These are phyloP conservation scores for Nymphicus hollandicus DNA, from an alignment of 2,113 vertebrate species.

Conservation along the genomic window DNA sequence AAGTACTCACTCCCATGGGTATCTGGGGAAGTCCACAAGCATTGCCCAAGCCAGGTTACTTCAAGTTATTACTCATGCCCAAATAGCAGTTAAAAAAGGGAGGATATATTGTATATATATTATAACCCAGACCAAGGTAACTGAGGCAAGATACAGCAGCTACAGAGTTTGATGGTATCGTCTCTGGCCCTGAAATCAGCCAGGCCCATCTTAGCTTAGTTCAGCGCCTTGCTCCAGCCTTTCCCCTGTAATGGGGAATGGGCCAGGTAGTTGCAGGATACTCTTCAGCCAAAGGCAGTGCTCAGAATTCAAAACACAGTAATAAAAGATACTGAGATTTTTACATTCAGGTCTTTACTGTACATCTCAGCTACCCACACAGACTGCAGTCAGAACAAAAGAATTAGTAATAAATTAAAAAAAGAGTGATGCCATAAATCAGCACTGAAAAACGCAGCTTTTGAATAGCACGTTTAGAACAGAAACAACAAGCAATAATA, in stretches of 20 bases:
- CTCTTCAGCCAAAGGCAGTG: neutral
- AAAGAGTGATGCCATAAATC: neutral
- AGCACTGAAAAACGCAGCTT: neutral
- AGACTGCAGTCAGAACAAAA: neutral
- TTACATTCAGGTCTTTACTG: neutral
- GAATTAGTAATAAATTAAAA: neutral
- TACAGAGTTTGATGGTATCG: neutral
- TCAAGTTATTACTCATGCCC: neutral
- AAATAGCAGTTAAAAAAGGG: neutral
- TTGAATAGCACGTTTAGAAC: neutral
- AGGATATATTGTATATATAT: neutral
- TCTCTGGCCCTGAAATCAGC: neutral
- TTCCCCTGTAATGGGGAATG: neutral
- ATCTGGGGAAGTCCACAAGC: neutral
- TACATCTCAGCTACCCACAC: neutral
- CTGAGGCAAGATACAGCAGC: neutral
- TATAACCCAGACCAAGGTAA: neutral
- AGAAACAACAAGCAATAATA: neutral
- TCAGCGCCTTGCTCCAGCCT: neutral
- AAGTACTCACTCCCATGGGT: neutral
- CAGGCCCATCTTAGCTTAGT: neutral
- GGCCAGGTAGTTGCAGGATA: neutral
- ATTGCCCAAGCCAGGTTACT: neutral
- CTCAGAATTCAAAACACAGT: neutral
- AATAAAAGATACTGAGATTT: neutral